phyloP scores from a whole-genome alignment of 2,888 invertebrate genomes.

The Euproctis similis region DNA sequence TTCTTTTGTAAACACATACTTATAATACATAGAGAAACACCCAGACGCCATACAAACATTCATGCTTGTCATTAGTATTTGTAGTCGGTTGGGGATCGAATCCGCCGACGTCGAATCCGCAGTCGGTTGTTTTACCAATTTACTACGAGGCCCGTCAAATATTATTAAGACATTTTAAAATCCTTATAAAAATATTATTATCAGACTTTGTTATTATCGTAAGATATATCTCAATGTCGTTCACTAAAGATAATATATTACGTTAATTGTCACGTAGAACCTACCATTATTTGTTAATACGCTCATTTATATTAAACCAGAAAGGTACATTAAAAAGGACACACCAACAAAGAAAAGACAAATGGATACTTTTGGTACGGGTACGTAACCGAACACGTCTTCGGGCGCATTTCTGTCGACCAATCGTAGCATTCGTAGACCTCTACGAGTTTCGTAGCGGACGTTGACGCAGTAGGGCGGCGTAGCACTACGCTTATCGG shows the following conservation, averaged over 20 bases:
- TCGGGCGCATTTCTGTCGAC: constrained; percentile 28
- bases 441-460: constrained; percentile 63
- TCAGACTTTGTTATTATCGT: too few relatives aligned
- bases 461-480: constrained; percentile 57
- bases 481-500: constrained; percentile 51
- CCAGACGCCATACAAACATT: too few relatives aligned
- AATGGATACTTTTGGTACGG: constrained; percentile 28
- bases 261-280: constrained; percentile 23
- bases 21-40: too few relatives aligned
- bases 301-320: constrained; percentile 33
- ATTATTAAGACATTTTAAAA: too few relatives aligned
- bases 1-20: too few relatives aligned
- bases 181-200: too few relatives aligned
- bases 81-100: too few relatives aligned
- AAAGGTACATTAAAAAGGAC: constrained; percentile 25
- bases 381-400: constrained; percentile 33
- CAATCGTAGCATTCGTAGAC: constrained; percentile 57
- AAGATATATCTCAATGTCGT: too few relatives aligned
- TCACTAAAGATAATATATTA: constrained; percentile 9
- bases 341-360: constrained; percentile 39
- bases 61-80: too few relatives aligned
- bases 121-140: too few relatives aligned
- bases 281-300: constrained; percentile 32
- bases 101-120: too few relatives aligned
- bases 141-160: too few relatives aligned